Evolutionary conservation across 35 echinoderm and acorn worm genomes (phyloP).

Genomic region (Strongylocentrotus purpuratus): DNA sequence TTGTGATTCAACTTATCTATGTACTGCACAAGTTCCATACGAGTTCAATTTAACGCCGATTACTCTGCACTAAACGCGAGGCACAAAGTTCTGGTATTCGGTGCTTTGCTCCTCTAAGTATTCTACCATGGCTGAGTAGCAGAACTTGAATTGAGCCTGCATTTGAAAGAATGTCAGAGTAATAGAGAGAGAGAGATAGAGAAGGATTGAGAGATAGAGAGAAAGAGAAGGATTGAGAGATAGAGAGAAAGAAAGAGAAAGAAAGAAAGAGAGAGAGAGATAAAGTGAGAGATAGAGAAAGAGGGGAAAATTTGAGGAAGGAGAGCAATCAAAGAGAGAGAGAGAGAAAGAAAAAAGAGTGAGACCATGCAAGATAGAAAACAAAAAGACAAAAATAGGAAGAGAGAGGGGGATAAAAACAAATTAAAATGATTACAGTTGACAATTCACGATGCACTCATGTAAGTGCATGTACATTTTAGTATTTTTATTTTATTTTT

Average conservation of each 20-base stretch:
- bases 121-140: constrained; percentile 55
- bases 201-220: neutral
- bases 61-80: neutral
- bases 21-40: neutral
- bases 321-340: neutral
- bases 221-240: neutral
- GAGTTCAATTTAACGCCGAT: neutral
- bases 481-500: too few species aligned
- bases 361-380: too few species aligned
- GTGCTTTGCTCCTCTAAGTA: constrained; percentile 40
- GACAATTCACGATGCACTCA: neutral
- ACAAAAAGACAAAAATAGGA: too few species aligned
- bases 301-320: neutral
- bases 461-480: too few species aligned
- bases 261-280: neutral
- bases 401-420: neutral
- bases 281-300: neutral
- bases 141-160: constrained; percentile 72
- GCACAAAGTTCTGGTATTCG: constrained; percentile 44
- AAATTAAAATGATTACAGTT: neutral
- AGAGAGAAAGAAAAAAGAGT: neutral
- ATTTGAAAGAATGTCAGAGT: neutral
- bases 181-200: neutral
- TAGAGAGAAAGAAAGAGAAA: neutral
- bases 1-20: neutral